Conservation (phyloP, 2,113 vertebrate genomes). For the Semnopithecus entellus region DNA sequence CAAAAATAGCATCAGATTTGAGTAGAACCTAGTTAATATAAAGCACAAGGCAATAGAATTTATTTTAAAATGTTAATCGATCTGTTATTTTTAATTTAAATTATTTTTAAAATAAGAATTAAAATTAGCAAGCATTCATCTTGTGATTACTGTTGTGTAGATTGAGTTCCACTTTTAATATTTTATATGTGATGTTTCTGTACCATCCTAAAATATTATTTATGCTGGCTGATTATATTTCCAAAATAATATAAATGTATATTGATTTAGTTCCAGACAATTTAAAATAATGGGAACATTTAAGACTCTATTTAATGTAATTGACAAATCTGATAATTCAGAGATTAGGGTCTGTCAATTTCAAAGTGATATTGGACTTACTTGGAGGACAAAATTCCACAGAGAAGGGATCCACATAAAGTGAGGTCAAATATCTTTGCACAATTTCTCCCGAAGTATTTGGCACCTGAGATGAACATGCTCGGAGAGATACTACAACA, state of each 20-base stretch:
- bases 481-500: neutral
- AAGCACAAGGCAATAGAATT: conserved; percentile 50
- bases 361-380: neutral
- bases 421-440: neutral
- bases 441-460: neutral
- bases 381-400: neutral
- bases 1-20: conserved; percentile 57
- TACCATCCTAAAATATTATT: conserved; percentile 45
- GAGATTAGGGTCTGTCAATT: neutral
- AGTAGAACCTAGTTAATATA: conserved; percentile 63
- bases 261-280: conserved; percentile 51
- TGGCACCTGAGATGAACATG: neutral
- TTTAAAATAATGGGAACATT: conserved; percentile 70
- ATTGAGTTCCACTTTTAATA: neutral
- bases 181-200: neutral
- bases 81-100: conserved; percentile 54
- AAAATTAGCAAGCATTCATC: conserved; percentile 6
- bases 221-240: conserved; percentile 60
- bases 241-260: conserved; percentile 61
- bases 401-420: neutral
- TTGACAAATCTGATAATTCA: neutral
- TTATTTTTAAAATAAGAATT: conserved; percentile 28
- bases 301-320: conserved; percentile 66
- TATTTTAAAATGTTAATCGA: conserved; percentile 57
- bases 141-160: conserved; percentile 38